Evolutionary conservation across 2,888 invertebrate genomes (phyloP), one percentile per base, ranked within the genome.

Genomic region (Cheilosia variabilis): DNA sequence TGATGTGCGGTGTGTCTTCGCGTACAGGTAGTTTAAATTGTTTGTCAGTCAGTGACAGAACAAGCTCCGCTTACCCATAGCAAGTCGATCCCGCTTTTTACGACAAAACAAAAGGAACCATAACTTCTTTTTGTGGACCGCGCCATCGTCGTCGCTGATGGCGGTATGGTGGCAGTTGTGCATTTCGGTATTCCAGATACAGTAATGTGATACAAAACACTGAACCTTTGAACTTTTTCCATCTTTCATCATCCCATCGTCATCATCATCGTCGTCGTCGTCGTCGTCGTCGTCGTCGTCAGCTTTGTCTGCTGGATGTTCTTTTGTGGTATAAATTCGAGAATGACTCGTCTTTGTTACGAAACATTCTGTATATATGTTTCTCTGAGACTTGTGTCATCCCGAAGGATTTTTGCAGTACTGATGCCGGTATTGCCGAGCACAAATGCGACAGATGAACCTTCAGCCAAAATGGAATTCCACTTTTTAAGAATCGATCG

Each of bases 171-270:
- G 66, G 71, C 34, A 58, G 75, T 72, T 72, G 62, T 63, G 80
- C 69, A 53, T 79, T 37, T 75, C 55, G 53, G 57, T 62, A 86
- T 72, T 80, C 66, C 71, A 68, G 76, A 76, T 76, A 86, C 86
- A 60, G 86, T 81, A 81, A 86, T 77, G 60, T 66, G 76, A 86
- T 86, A 86, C 86, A 86, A 86, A 86, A 81, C 52, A 66, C 63
- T 62, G 63, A 77, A 76, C 86, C 86, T 81, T 81, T 86, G 86
- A 86, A 86, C 86, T 86, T 76, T 52, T 81, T 86, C 66, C 76
- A 81, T 79, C 84, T 75, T 84, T 84, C 84, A 76, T 84, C 75
- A 79, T 84, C 47, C 66, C 65, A 84, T 71, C 73, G 53, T 78
- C 62, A 60, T 69, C 50, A 15, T 71, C 31, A 9, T 2, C 50